Base-by-base conservation (phyloP, 2,797 vertebrate genomes). In the Leptatherina wallacei region DNA sequence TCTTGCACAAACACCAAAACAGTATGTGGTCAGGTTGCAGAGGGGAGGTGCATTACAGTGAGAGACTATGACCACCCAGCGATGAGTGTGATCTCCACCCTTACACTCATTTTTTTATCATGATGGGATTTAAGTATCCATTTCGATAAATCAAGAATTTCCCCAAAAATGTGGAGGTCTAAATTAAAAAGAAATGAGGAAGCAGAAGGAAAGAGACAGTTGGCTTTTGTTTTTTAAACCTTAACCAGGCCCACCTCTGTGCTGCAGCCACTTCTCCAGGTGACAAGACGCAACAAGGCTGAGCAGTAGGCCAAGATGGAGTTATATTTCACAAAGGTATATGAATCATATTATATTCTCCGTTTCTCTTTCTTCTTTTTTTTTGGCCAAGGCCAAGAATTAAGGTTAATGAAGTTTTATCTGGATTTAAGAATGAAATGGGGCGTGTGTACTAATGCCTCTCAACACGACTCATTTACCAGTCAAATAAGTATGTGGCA, bases 401-500 rank as follows among this genome's bases (percentile, higher is more conserved):
- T 27, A 3, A 40, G 22, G 36, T 56, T n/a, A 11, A 32, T 8
- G 36, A 18, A 6, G n/a, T 32, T 67, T 66, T 27, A 35, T 40
- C 47, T 61, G 24, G 16, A 51, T 69, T 61, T 38, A 52, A 33
- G 3, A 4, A n/a, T 51, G 32, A 60, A 5, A 65, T 32, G 20
- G 56, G 57, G 22, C 1, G 9, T 56, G 47, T 2, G 29, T 36
- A 56, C 6, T 22, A 20, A 38, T 32, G 11, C 24, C 59, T 59
- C 18, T 63, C 76, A 65, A 76, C 75, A 66, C 61, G 71, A 59
- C 58, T 83, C 52, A 95, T 95, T 95, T 94, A 71, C 87, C 61
- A 94, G 91, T 91, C 93, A 95, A 94, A 94, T 94, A 9, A 65
- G 68, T 47, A 1, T 13, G 42, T 27, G 61, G 38, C 35, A 40